Evolutionary conservation across 2,113 vertebrate species (phyloP), one percentile per base, ranked within the genome.

Genomic region (Oreochromis niloticus): DNA sequence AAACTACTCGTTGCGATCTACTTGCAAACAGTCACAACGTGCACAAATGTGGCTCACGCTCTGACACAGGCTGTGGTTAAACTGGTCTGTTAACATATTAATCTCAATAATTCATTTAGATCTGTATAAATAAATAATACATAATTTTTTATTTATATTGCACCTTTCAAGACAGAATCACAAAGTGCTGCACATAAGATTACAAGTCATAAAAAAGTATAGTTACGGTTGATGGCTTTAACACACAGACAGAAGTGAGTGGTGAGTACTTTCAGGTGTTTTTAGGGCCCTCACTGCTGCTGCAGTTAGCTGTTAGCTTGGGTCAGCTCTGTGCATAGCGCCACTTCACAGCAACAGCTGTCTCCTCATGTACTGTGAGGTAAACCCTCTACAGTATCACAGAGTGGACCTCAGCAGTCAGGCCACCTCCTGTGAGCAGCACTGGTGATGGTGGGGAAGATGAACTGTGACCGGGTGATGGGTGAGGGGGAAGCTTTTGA

Each of bases 141-240:
- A 27, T 27, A 27, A 3, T 4, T 27, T 27, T 27, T 27, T 27
- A 27, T 27, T 4, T 27, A 27, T 27, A 27, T 27, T 4, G 27
- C 27, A 27, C 27, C 27, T 27, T 27, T 27, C 27, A 27, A 27
- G 27, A 27, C 27, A 27, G 27, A 27, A 27, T 27, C 27, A 27
- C 27, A 27, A 27, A 27, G 27, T 27, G 27, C 27, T 3, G 27
- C 27, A 3, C 27, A 27, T 27, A 27, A 27, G 27, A 27, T 27
- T 27, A 27, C 27, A 27, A 27, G 27, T 27, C 27, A 27, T 27
- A 27, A 27, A 27, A 27, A 27, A 27, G 27, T 27, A 27, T 19
- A 3, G 1, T 61, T 61, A 61, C 30, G 1, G 59, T 9, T 61
- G 59, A 63, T 19, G 3, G 3, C 30, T 34, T 0, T 63, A 11